phyloP scores from a whole-genome alignment of 1,140 invertebrate species.

The Latrodectus geometricus region DNA sequence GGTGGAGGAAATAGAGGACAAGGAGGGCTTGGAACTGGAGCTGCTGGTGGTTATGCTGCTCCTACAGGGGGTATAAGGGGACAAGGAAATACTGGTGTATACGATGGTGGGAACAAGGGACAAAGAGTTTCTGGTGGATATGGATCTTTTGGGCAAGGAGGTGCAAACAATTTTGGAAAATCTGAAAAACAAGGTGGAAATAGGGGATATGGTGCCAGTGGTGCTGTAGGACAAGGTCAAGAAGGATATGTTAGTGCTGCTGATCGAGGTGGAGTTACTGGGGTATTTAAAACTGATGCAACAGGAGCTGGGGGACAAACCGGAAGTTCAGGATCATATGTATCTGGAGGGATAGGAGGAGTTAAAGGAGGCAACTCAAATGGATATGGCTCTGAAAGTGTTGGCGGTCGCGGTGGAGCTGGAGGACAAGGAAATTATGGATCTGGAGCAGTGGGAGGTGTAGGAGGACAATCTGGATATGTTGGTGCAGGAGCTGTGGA shows the following conservation, averaged over 20 bases:
- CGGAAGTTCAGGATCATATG: not conserved
- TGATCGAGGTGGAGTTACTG: not conserved
- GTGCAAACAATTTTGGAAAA: not conserved
- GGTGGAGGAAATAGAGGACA: not conserved
- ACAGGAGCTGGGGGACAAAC: not conserved
- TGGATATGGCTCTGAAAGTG: too few species aligned
- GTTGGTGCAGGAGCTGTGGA: not conserved
- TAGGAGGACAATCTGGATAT: not conserved
- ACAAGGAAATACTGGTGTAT: not conserved
- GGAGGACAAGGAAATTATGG: slow-evolving; percentile 1
- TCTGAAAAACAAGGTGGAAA: not conserved
- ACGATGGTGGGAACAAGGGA: not conserved
- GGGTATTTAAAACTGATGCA: not conserved
- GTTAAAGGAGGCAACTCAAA: not conserved
- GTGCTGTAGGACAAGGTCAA: not conserved
- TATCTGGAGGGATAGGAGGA: not conserved
- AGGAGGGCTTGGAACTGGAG: not conserved
- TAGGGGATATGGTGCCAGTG: slow-evolving; percentile 7
- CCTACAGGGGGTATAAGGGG: not conserved
- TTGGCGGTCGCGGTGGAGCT: slow-evolving; percentile 2
- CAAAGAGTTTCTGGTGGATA: not conserved
- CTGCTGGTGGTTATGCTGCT: not conserved
- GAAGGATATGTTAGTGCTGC: not conserved
- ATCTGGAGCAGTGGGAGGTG: not conserved
- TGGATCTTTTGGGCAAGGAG: not conserved